These are phyloP conservation scores for Harpagoxenus sublaevis DNA, from an alignment of 2,888 invertebrate species.

Conservation along the genomic window DNA sequence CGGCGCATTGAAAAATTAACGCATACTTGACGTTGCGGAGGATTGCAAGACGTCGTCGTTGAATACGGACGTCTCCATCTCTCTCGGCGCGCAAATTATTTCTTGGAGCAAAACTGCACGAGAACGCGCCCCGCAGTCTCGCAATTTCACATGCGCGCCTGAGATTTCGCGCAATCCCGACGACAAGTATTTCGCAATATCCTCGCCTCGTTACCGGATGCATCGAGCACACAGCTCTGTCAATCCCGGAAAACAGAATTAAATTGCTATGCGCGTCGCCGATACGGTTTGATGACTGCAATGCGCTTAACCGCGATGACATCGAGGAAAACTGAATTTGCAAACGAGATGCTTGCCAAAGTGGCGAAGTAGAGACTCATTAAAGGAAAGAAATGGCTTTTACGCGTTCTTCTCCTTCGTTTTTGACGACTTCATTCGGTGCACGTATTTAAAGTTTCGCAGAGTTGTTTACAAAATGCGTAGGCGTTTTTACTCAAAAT, in stretches of 20 bases:
- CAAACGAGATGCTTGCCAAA: neutral
- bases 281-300: neutral
- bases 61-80: conserved; percentile 23
- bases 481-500: neutral
- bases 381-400: neutral
- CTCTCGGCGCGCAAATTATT: conserved; percentile 34
- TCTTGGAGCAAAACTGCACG: conserved; percentile 34
- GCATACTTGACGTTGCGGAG: conserved; percentile 11
- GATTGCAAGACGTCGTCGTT: conserved; percentile 13
- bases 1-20: conserved; percentile 37
- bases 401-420: too few relatives aligned
- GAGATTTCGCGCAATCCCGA: conserved; percentile 31
- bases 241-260: conserved; percentile 22
- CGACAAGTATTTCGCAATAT: conserved; percentile 38
- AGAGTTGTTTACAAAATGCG: neutral
- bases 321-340: neutral
- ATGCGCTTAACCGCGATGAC: conserved; percentile 6
- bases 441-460: neutral
- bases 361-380: neutral
- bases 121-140: conserved; percentile 27
- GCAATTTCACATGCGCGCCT: conserved; percentile 24
- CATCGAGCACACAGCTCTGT: conserved; percentile 2
- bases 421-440: neutral
- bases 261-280: conserved; percentile 2
- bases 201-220: conserved; percentile 13